Base-by-base conservation (phyloP, 2,113 vertebrate species). In the Fukomys damarensis region DNA sequence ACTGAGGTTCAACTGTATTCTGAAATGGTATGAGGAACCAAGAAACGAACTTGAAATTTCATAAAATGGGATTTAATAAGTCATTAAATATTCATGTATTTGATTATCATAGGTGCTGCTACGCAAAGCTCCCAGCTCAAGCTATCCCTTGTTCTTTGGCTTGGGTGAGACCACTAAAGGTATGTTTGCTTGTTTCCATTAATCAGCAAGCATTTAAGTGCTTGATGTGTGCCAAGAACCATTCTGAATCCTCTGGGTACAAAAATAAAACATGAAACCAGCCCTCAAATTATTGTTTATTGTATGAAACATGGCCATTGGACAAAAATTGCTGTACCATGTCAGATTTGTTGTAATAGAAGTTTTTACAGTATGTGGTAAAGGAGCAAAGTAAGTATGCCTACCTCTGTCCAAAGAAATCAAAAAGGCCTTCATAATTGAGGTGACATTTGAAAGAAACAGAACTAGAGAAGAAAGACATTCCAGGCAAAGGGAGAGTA, bases 51-150 rank as follows among this genome's bases (percentile, higher is more conserved):
- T 49, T 89, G 38, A 63, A 41, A 81, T 49, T 79, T 17, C 35
- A 90, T 43, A 82, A 72, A 95, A 88, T 88, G 3, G n/a, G 35
- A 13, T 89, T 74, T 89, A 22, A 0, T 7, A 22, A 72, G 58
- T 88, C 68, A 35, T 58, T 89, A 43, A 83, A 76, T 86, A 28
- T 16, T 76, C 17, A 16, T 68, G 22, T 11, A 28, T 98, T 94
- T 96, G 30, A 79, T 96, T 96, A 72, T 87, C 97, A 58, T 87
- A 99, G 99, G 96, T 99, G 98, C 49, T 99, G 98, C 97, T 99
- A 99, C 95, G 98, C 98, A 43, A 98, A 98, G 94, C 99, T 99
- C 80, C 99, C 99, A 14, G 99, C 99, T 88, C 99, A 99, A 98
- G 99, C 99, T 22, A 98, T 99, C 56, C 99, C 99, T 0, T 99